A percentile compares a stretch with the other conserved stretches of the same genome.
These are phyloP conservation scores for Callionymus lyra DNA, from an alignment of 2,113 vertebrate species.

Conservation along the genomic window DNA sequence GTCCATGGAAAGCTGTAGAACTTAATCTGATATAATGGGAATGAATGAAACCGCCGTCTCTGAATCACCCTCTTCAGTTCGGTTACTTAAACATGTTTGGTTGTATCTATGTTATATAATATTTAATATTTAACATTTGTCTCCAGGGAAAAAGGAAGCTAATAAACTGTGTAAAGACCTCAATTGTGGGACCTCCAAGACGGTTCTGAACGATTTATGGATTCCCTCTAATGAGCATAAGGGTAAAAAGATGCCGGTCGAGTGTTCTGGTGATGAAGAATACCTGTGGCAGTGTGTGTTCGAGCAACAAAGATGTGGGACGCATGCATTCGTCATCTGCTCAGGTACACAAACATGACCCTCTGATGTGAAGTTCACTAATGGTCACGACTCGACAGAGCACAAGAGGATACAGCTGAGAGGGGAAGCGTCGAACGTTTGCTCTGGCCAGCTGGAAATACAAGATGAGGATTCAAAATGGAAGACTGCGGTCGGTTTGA, in stretches of 20 bases:
- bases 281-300: slow-evolving; percentile 48
- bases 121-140: too few relatives aligned
- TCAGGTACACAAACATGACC: slow-evolving; percentile 18
- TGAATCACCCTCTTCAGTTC: too few relatives aligned
- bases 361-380: too few relatives aligned
- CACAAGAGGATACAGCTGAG: slow-evolving; percentile 8
- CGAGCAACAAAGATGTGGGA: fast-evolving
- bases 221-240: fast-evolving
- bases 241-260: not conserved
- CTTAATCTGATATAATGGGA: too few relatives aligned
- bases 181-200: not conserved
- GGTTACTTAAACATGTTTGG: too few relatives aligned
- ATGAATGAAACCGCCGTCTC: too few relatives aligned
- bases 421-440: slow-evolving; percentile 3
- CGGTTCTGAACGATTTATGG: fast-evolving
- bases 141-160: fast-evolving
- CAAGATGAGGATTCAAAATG: fast-evolving
- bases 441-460: slow-evolving; percentile 29
- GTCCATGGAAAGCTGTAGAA: too few relatives aligned
- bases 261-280: not conserved
- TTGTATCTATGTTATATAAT: too few relatives aligned
- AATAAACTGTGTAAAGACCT: slow-evolving; percentile 21
- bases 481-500: fast-evolving
- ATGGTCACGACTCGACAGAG: slow-evolving; percentile 22
- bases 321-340: slow-evolving; percentile 27